Conservation (phyloP, 2,113 vertebrate species). For the Cyphomyrus discorhynchus region DNA sequence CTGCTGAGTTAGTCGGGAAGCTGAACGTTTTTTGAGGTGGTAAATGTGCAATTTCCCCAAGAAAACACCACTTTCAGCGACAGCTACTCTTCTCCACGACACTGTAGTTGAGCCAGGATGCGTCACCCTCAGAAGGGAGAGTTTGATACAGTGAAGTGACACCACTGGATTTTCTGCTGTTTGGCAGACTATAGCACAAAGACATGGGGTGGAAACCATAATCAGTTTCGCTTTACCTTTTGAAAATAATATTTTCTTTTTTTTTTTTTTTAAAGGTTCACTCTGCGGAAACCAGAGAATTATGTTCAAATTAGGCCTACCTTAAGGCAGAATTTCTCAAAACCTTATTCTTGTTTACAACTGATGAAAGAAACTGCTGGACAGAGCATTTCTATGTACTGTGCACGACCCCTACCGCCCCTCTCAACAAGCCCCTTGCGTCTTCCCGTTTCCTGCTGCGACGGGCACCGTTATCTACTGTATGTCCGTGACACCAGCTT, state of each 20-base stretch:
- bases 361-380: slow-evolving; percentile 53
- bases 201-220: not conserved
- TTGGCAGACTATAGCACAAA: not conserved
- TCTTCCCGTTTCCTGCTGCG: slow-evolving; percentile 32
- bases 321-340: not conserved
- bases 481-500: slow-evolving; percentile 82
- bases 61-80: not conserved
- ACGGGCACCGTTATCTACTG: slow-evolving; percentile 77
- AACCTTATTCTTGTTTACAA: slow-evolving; percentile 42
- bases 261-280: not conserved
- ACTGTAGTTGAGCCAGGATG: not conserved
- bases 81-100: not conserved
- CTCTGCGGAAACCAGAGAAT: not conserved
- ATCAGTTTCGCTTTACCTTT: not conserved
- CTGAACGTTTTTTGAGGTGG: not conserved
- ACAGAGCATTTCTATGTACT: slow-evolving; percentile 48
- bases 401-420: slow-evolving; percentile 32
- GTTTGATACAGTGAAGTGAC: not conserved
- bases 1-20: not conserved
- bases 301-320: not conserved
- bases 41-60: not conserved
- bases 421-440: slow-evolving; percentile 9
- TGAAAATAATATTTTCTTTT: not conserved
- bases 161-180: not conserved
- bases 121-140: not conserved